phyloP scores from a whole-genome alignment of 2,113 vertebrate species.

The Jacana jacana region DNA sequence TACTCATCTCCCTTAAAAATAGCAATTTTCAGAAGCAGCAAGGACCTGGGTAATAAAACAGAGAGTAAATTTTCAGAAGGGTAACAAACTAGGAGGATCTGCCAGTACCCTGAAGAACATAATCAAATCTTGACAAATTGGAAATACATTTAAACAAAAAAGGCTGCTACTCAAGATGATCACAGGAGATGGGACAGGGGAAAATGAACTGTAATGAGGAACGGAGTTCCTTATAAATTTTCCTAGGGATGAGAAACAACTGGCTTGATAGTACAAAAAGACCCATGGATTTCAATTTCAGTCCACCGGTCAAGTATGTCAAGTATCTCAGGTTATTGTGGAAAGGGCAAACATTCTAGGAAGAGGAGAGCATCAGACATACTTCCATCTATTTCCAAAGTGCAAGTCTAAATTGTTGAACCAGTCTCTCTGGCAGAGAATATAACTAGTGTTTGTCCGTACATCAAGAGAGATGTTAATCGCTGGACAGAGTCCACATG shows the following conservation, averaged over 20 bases:
- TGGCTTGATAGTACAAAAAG: neutral
- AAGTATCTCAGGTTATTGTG: neutral
- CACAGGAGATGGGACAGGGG: neutral
- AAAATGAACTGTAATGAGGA: neutral
- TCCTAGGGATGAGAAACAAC: neutral
- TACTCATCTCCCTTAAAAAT: neutral
- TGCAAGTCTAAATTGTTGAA: neutral
- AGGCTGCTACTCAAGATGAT: neutral
- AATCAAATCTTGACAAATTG: neutral
- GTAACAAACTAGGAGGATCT: neutral
- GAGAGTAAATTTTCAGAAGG: neutral
- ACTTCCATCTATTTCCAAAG: neutral
- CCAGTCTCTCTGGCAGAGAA: neutral
- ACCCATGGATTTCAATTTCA: neutral
- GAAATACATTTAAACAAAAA: neutral
- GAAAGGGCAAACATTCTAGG: neutral
- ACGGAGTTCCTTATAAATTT: neutral
- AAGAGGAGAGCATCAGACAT: neutral
- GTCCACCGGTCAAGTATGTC: neutral
- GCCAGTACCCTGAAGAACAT: neutral
- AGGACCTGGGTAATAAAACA: neutral
- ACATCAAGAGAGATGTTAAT: neutral
- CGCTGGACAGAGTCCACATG: neutral
- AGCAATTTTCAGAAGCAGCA: neutral
- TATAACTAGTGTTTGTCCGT: neutral